phyloP scores from a whole-genome alignment of 2,888 invertebrate species.

The Stenodema calcarata region DNA sequence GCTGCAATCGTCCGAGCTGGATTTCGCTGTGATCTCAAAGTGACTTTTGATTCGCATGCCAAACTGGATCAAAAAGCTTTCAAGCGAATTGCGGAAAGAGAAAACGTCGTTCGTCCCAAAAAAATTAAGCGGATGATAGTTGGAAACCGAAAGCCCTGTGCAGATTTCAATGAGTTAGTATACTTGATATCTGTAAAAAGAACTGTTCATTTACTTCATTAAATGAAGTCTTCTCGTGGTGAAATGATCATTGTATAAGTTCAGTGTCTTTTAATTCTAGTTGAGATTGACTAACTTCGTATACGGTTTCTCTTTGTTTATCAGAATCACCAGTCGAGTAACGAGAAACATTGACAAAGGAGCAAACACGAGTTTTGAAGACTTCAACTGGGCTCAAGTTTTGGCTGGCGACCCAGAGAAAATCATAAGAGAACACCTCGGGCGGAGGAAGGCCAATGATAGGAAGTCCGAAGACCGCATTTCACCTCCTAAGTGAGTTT shows the following conservation, averaged over 20 bases:
- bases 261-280: too few relatives aligned
- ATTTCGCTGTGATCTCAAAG: slow-evolving; percentile 59
- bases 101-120: slow-evolving; percentile 33
- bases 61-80: slow-evolving; percentile 55
- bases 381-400: slow-evolving; percentile 68
- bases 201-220: too few relatives aligned
- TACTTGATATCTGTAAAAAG: too few relatives aligned
- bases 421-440: slow-evolving; percentile 65
- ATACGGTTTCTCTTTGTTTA: too few relatives aligned
- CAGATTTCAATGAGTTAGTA: slow-evolving; percentile 13
- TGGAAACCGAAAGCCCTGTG: background rate
- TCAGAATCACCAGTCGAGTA: slow-evolving; percentile 37
- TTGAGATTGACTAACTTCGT: too few relatives aligned
- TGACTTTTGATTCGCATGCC: slow-evolving; percentile 57
- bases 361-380: slow-evolving; percentile 62
- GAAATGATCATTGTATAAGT: too few relatives aligned
- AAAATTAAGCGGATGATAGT: background rate
- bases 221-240: too few relatives aligned
- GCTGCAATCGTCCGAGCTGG: slow-evolving; percentile 70
- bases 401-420: slow-evolving; percentile 71
- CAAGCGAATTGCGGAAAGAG: slow-evolving; percentile 47
- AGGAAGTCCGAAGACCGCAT: background rate
- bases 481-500: background rate
- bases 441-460: background rate
- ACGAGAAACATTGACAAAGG: slow-evolving; percentile 47